phyloP scores from a whole-genome alignment of 1,140 invertebrate genomes.

The Liolophura sinensis region DNA sequence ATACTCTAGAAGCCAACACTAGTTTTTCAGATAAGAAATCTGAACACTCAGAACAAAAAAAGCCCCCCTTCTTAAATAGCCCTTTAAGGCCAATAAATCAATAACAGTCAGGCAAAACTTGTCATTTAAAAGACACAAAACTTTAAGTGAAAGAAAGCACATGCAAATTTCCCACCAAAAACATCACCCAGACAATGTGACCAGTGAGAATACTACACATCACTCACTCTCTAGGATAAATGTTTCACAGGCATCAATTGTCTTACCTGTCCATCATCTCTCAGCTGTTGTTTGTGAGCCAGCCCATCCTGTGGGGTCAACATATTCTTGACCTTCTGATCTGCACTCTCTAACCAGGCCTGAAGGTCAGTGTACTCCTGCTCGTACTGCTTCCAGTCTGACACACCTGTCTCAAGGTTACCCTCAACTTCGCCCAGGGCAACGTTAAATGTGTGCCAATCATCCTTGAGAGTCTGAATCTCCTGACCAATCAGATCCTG shows the following conservation, averaged over 20 bases:
- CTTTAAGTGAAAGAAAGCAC: neutral
- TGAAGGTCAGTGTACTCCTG: conserved; percentile 75
- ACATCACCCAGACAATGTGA: too few species aligned
- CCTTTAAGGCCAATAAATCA: too few species aligned
- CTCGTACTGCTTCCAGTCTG: conserved; percentile 95
- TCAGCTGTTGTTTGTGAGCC: conserved; percentile 83
- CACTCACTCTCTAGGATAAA: too few species aligned
- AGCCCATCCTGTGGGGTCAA: conserved; percentile 87
- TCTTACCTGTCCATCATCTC: conserved; percentile 83
- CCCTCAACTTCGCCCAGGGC: conserved; percentile 65
- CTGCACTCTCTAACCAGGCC: conserved; percentile 65
- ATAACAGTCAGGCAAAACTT: too few species aligned
- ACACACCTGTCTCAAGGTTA: conserved; percentile 84
- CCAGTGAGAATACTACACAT: too few species aligned
- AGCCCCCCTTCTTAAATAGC: too few species aligned
- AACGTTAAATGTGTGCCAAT: conserved; percentile 43
- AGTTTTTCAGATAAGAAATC: too few species aligned
- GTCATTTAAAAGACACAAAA: too few species aligned
- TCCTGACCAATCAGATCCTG: conserved; percentile 47
- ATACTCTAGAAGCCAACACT: too few species aligned
- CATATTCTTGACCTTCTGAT: conserved; percentile 83
- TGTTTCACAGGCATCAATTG: neutral
- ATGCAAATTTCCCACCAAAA: too few species aligned
- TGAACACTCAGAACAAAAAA: too few species aligned
- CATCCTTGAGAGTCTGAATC: conserved; percentile 43